Base-by-base conservation (phyloP, 2,888 invertebrate species). In the Lamellibrachia columna region DNA sequence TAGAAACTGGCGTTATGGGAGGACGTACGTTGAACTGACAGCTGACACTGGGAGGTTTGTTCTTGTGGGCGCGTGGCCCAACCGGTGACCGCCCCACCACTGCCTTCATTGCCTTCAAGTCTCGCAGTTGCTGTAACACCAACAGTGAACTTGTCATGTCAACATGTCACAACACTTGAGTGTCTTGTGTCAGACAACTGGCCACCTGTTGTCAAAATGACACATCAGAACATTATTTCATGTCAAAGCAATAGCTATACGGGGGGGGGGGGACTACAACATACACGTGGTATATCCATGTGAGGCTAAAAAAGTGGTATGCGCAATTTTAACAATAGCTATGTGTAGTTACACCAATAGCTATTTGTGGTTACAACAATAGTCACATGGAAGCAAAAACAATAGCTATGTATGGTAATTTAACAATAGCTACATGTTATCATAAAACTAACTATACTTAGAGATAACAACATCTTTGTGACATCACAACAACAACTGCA, bases 91-190 rank as follows among this genome's bases (percentile, higher is more conserved):
- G 94, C 98, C 97, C 95, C 3, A 98, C 98, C 92, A 99, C 97
- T 6, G 98, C 98, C 97, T 99, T 99, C 94, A 99, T 98, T 92
- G 98, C 98, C 97, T 98, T 98, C 93, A 99, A 97, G 97, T 98
- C 98, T 96, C 98, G 98, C 96, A 98, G 97, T 93, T 98, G 98
- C 96, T 98, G n/a, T 15, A n/a, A 98, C 91, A 93, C 93, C n/a
- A 92, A 93, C 22, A 91, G 6, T 52, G 4, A 92, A 22, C 75
- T 22, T 15, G 22, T 75, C 22, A 15, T 75, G 75, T 75, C 75
- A 3, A 75, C 22, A 75, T 22, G 6, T 75, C 75, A 75, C 75
- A 75, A 6, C 22, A 40, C 40, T 40, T 40, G 40, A 40, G 40
- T 40, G 40, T 40, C 40, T 40, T 40, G 40, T 40, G 40, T 40